Evolutionary conservation across 1,140 invertebrate genomes (phyloP), one percentile per base, ranked within the genome.

Genomic region (Ectropis grisescens): DNA sequence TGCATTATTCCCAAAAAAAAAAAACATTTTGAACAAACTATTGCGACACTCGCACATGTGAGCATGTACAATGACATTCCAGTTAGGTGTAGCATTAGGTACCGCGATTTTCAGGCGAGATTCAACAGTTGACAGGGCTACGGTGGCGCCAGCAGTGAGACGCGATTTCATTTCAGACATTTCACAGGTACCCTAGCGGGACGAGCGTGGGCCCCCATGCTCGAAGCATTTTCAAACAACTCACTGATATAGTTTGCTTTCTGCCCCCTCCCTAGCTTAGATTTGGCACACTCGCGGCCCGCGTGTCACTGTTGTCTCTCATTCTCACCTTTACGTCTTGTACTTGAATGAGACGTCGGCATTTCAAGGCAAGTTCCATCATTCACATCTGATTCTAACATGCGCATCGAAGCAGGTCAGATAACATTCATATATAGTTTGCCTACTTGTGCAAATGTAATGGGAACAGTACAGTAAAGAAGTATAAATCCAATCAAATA

Each of bases 211-310:
- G 47, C 52, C 32, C 41, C 45, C 64, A 65, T 68, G 68, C 66
- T 74, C 68, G 38, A 59, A 46, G 51, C 37, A 48, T 58, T 61
- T 38, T 56, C 42, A 67, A 62, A 72, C 66, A 71, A 67, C 60
- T 81, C 68, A 83, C 78, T 83, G 72, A 83, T 79, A 74, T 67
- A 76, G 80, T 82, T 74, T 83, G 82, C 82, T 83, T 83, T 83
- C 64, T 83, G 82, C 82, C 82, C n/a, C 75, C 74, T 82, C 72
- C 79, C 74, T 83, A 83, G 82, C 82, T 62, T 83, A 83, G 82
- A 83, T 83, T 74, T 82, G 82, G 82, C 80, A 83, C 71, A 79
- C 76, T 74, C 61, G 70, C 74, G 78, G 78, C 82, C 75, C 71
- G 76, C 80, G 78, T 82, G 75, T 81, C 78, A 80, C 76, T 83